Base-by-base conservation (phyloP, 2,797 vertebrate genomes). In the Balearica regulorum region DNA sequence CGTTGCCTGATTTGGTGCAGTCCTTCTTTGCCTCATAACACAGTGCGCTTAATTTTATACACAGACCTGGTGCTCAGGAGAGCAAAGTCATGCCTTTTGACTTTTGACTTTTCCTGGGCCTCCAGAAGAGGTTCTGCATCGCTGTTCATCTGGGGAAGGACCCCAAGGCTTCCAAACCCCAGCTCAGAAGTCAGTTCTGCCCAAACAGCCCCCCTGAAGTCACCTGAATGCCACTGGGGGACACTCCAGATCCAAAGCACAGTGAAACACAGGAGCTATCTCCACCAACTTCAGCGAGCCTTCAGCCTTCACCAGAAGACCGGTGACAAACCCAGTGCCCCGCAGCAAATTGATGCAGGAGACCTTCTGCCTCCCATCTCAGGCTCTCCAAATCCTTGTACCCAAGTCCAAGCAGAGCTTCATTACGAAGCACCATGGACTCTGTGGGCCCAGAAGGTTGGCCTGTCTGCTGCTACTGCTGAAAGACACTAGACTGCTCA, bases 261-360 rank as follows among this genome's bases (percentile, higher is more conserved):
- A 20, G 31, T 83, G 65, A 37, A 46, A 65, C 58, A 66, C 22
- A 24, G 41, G 21, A 48, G 28, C 31, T n/a, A 37, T 22, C 61
- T 61, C 60, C 41, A 29, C 12, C 2, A 5, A 28, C 24, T n/a
- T 29, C 0, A 0, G n/a, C 17, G 64, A 77, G 10, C 51, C 21
- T 60, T 55, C 33, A 31, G 46, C 14, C n/a, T 57, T 43, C 33
- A 44, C 43, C 33, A 44, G 43, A 84, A 61, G 68, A 16, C 43
- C 37, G 20, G 17, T 14, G 43, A 55, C 41, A 28, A 68, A 31
- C 4, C 29, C 49, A 41, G 69, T 16, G 37, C 33, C 41, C 41
- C 48, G 31, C 39, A 31, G 49, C 17, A 22, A 46, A 64, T 2
- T 0, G 0, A 13, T 70, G 41, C 41, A 7, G 26, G 18, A 55